Percentiles rank a stretch among this genome's conserved stretches.
Conservation (phyloP, 2,888 invertebrate genomes). For the Parnassius apollo region DNA sequence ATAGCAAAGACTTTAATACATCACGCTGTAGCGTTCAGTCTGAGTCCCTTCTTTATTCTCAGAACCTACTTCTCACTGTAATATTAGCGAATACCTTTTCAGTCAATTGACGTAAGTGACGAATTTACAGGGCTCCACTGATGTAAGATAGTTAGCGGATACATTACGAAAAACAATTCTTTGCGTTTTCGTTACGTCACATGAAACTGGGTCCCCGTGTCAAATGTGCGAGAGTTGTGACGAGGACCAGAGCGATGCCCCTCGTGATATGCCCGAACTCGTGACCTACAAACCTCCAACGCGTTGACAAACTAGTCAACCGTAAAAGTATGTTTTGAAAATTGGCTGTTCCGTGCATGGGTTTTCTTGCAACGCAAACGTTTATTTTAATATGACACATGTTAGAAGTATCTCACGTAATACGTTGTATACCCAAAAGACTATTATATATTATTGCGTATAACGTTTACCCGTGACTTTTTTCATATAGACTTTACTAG, state of each 20-base stretch:
- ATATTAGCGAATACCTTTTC: not conserved
- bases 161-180: slow-evolving; percentile 10
- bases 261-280: slow-evolving; percentile 18
- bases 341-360: not conserved
- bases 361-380: not conserved
- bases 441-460: no score
- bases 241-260: slow-evolving; percentile 23
- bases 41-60: no score
- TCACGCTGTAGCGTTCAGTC: no score
- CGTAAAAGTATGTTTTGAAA: slow-evolving; percentile 13
- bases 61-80: no score
- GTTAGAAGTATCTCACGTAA: no score
- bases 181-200: slow-evolving; percentile 17
- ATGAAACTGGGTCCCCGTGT: slow-evolving; percentile 18
- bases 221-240: not conserved
- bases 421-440: no score
- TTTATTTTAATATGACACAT: not conserved
- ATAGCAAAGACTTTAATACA: no score
- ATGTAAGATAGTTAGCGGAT: not conserved
- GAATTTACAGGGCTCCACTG: slow-evolving; percentile 3
- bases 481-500: no score
- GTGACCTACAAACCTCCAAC: slow-evolving; percentile 22
- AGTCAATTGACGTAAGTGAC: not conserved
- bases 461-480: no score
- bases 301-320: slow-evolving; percentile 17